Evolutionary conservation across 35 echinoderm and acorn worm species (phyloP), one percentile per base, ranked within the genome.

Genomic region (Hemicentrotus pulcherrimus): DNA sequence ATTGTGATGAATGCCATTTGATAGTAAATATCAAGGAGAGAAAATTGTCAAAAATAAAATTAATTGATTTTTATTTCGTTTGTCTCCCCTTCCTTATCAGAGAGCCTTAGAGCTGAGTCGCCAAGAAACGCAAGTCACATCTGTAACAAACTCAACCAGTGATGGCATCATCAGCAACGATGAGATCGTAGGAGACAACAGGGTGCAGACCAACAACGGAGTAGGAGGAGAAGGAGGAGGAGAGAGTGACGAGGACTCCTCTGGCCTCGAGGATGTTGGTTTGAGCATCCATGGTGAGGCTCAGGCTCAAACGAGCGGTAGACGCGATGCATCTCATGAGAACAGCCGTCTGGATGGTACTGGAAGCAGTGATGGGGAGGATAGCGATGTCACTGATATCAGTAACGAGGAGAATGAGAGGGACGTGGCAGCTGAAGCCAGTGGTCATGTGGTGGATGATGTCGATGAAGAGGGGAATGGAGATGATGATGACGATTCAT

Each of bases 81-180:
- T 8, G n/a, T 78, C 22, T 78, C 61, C 61, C 24, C 3, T 28
- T 28, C 22, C 28, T 78, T n/a, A n/a, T 18, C 88, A 90, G 88
- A 90, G 88, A 90, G 88, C 88, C 32, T 4, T 90, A 15, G 88
- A 90, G 32, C 46, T 90, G 31, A 90, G 88, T 47, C 32, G 88
- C 14, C 88, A 45, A 31, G 88, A 90, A 19, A 90, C 32, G 88
- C 88, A 90, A 47, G 46, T 33, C 88, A 47, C 88, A 45, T 33
- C 88, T 0, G 32, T 90, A 45, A 33, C 88, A 9, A 90, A 90
- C 31, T 90, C 88, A 24, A 90, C 88, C 32, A 90, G 88, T 47
- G 88, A 90, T 45, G 88, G 24, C 7, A 32, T 90, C 88, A 13
- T 90, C 32, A 78, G 65, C 65, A 47, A 46, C 19, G 88, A 28